phyloP scores from a whole-genome alignment of 2,113 vertebrate genomes.

The Pongo abelii region DNA sequence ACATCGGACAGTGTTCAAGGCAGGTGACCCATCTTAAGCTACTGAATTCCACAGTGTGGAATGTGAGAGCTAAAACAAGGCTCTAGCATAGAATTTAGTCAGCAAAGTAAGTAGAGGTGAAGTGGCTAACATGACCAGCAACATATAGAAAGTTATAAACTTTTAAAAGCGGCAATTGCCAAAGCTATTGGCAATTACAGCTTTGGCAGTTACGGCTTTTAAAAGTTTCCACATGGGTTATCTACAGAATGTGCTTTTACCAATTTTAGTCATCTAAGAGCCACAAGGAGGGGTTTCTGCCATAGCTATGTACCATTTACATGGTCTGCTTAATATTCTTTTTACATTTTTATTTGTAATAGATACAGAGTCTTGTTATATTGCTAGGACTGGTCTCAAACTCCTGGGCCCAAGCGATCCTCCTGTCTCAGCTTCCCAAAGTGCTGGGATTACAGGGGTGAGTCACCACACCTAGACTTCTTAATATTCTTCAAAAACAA shows the following conservation, averaged over 20 bases:
- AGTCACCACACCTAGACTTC: too few species aligned
- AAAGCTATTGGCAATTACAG: not conserved
- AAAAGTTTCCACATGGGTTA: too few species aligned
- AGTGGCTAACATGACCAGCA: too few species aligned
- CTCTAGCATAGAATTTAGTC: not conserved
- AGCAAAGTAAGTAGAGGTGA: not conserved
- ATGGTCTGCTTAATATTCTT: not conserved
- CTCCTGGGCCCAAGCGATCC: too few species aligned
- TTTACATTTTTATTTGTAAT: too few species aligned
- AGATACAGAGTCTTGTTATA: too few species aligned
- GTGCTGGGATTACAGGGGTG: too few species aligned
- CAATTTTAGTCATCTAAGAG: not conserved
- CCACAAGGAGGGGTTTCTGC: not conserved
- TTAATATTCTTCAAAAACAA: not conserved
- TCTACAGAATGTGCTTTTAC: not conserved
- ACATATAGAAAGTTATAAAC: accelerated
- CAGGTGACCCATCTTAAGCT: not conserved
- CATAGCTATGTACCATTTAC: not conserved
- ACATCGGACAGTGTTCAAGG: conserved; percentile 25
- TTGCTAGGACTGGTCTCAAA: too few species aligned
- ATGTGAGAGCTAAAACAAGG: accelerated
- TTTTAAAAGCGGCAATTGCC: not conserved
- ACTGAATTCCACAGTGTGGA: not conserved
- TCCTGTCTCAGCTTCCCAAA: too few species aligned
- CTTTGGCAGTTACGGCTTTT: too few species aligned